Evolutionary conservation across 2,888 invertebrate species (phyloP), one percentile per base, ranked within the genome.

Genomic region (Euspilapteryx auroguttella): DNA sequence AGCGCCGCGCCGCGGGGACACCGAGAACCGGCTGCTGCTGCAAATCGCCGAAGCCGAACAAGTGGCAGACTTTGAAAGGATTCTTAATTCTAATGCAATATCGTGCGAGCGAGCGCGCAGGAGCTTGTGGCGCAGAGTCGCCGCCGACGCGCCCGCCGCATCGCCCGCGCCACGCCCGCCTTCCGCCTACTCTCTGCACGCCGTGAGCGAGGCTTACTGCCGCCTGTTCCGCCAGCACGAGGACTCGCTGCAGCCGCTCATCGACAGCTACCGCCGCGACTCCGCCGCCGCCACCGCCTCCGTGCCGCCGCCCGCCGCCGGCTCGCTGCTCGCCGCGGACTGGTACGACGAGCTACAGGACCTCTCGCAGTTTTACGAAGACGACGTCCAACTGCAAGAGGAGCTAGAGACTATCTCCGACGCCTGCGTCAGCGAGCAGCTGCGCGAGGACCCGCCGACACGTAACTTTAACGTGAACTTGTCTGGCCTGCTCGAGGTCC

Each of bases 61-160:
- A 77, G 75, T 79, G 54, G 61, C 63, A 20, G 78, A 81, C 65
- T 79, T 81, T 71, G 76, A 79, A 65, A 78, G 80, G 79, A 79
- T 81, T 79, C 80, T 81, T 54, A 68, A 66, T 58, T 68, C 69
- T 69, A 75, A 75, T 71, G 69, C 76, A 57, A 68, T 73, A 66
- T 64, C 61, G 65, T 61, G 57, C 44, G 64, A 65, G 47, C 58
- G 62, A 34, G 53, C 56, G 37, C 55, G 50, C 35, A 48, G 55
- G 15, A 63, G 65, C 50, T 65, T 68, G 62, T 73, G 71, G 73
- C 58, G 59, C 31, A 52, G 54, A 42, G 37, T 38, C 31, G 45
- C 44, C 35, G 47, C 51, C 32, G 50, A 45, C 37, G 50, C 54
- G 35, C 50, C 62, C 29, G 47, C 62, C 34, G 63, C 66, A 30